Percentiles rank a stretch among this genome's conserved stretches.
Conservation (phyloP, 2,797 vertebrate species). For the Anniella stebbinsi region DNA sequence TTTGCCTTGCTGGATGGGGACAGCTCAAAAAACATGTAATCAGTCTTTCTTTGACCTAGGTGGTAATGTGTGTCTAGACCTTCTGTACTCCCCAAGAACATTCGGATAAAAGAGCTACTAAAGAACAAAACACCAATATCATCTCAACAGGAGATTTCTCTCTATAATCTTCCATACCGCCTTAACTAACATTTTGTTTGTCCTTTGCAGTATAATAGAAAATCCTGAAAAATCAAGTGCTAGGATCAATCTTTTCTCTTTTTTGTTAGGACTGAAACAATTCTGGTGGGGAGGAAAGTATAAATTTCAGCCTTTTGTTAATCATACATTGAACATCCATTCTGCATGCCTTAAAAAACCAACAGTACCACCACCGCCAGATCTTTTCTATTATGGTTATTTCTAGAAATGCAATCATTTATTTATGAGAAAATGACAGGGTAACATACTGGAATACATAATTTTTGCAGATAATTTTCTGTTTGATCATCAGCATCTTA, state of each 20-base stretch:
- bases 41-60: conserved; percentile 11
- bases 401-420: conserved; percentile 21
- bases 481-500: neutral
- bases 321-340: conserved; percentile 21
- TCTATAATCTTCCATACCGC: conserved; percentile 1
- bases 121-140: neutral
- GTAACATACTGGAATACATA: conserved; percentile 4
- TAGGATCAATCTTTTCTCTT: neutral
- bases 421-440: conserved; percentile 9
- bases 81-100: neutral
- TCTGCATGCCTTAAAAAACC: neutral
- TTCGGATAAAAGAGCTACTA: neutral
- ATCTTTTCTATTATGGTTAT: conserved; percentile 19
- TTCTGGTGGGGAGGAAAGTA: conserved; percentile 24
- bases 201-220: conserved; percentile 12
- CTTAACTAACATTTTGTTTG: conserved; percentile 12
- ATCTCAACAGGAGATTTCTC: neutral
- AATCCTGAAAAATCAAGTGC: conserved; percentile 8
- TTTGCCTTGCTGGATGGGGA: neutral
- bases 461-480: conserved; percentile 32
- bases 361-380: neutral
- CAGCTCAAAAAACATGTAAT: conserved; percentile 3
- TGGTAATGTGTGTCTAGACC: neutral
- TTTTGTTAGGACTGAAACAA: neutral
- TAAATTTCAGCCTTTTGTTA: conserved; percentile 1